Conservation (phyloP, 2,113 vertebrate genomes). For the Edolisoma coerulescens region DNA sequence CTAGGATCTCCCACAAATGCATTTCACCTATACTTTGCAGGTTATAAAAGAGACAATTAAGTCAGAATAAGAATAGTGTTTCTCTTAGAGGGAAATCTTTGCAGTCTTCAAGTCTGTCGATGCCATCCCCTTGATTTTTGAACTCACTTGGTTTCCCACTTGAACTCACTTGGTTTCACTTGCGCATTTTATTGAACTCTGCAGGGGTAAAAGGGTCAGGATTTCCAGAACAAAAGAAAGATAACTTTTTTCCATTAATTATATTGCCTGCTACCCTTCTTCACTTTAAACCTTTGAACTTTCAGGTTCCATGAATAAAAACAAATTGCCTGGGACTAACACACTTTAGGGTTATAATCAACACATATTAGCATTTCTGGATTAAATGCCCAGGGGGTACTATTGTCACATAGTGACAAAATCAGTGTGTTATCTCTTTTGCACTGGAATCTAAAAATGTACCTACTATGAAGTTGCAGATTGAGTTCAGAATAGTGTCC, state of each 20-base stretch:
- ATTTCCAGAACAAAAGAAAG: background rate
- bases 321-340: background rate
- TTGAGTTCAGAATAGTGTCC: background rate
- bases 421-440: background rate
- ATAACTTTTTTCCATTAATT: background rate
- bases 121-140: background rate
- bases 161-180: background rate
- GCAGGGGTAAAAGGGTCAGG: background rate
- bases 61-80: background rate
- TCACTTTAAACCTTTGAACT: background rate
- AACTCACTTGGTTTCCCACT: background rate
- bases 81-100: background rate
- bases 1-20: background rate
- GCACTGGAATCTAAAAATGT: background rate
- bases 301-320: background rate
- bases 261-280: background rate
- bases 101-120: background rate
- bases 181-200: background rate
- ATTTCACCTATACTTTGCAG: background rate
- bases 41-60: background rate
- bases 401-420: background rate
- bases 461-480: rapidly evolving
- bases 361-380: background rate
- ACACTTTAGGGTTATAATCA: background rate
- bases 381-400: background rate